Base-by-base conservation (phyloP, 2,797 vertebrate species). In the Staurois parvus region DNA sequence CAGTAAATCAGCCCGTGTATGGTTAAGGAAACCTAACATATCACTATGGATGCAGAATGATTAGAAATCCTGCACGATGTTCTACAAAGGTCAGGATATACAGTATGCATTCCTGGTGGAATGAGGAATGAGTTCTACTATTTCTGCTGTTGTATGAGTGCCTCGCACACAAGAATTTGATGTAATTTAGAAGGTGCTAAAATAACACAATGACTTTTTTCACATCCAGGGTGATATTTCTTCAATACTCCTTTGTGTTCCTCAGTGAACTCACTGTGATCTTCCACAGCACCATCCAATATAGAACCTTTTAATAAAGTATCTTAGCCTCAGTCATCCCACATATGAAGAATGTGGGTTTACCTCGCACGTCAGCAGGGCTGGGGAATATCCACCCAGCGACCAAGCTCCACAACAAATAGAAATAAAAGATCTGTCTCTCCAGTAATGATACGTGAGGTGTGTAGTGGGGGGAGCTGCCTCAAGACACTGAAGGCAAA, bases 151-250 rank as follows among this genome's bases (percentile, higher is more conserved):
- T 70, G 77, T 80, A n/a, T 59, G 69, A 56, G 52, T 30, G 70
- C 52, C 34, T 62, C n/a, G 26, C 34, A n/a, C n/a, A 73, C 52
- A 64, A 40, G 69, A 42, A 73, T 28, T 80, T 73, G 19, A 42
- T 73, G 79, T 81, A 73, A 81, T 81, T 70, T 81, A 81, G 79
- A 73, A 72, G 79, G 48, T 73, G 79, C 72, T 64, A 81, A 34
- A 73, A 56, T 69, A 69, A 81, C 79, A 42, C 37, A 48, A 80
- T 81, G 68, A 76, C 73, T 83, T 89, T 83, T 89, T 81, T 70
- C 74, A 64, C 59, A 73, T 72, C 52, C 34, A 4, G 15, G 8
- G 9, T 73, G 70, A 42, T 82, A 56, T 79, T 45, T 86, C 85
- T 32, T 75, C 81, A 83, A 74, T 74, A 32, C 37, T 40, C 26